Percentiles rank a stretch among this genome's conserved stretches.
Evolutionary conservation across 2,113 vertebrate genomes (phyloP).

Genomic region (Osmerus mordax): DNA sequence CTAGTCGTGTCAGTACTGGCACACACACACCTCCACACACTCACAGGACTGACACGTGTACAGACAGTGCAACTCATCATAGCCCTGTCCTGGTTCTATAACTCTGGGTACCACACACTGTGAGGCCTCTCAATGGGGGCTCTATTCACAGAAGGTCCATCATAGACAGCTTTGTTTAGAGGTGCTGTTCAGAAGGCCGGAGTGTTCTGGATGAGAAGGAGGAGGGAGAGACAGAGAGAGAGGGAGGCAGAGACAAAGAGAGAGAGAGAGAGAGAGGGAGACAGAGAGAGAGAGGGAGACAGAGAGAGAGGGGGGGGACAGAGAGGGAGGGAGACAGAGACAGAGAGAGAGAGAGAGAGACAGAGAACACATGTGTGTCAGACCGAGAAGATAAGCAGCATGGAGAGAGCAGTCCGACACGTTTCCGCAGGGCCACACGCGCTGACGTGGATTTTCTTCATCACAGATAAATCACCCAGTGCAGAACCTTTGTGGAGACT

Average conservation of each 20-base stretch:
- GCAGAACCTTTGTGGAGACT: conserved; percentile 48
- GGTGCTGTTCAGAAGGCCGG: too few species aligned
- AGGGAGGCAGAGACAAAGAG: neutral
- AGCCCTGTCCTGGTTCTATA: neutral
- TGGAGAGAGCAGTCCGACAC: neutral
- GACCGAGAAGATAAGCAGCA: neutral
- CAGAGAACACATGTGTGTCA: neutral
- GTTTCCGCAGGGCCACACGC: too few species aligned
- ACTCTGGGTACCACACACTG: neutral
- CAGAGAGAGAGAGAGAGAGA: conserved; percentile 9
- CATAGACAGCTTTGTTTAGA: too few species aligned
- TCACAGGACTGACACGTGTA: conserved; percentile 7
- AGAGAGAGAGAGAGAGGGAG: neutral
- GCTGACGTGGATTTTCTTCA: too few species aligned
- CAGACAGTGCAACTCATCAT: neutral
- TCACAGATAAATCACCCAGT: conserved; percentile 10
- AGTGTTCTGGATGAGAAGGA: neutral
- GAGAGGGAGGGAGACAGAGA: neutral
- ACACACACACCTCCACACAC: neutral
- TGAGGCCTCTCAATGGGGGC: too few species aligned
- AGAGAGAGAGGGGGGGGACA: neutral
- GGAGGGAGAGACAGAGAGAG: neutral
- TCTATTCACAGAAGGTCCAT: too few species aligned
- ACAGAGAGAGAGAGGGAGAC: neutral
- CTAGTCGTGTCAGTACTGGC: conserved; percentile 11